These are phyloP conservation scores for Xanthorhoe spadicearia DNA, from an alignment of 2,888 invertebrate genomes.

Conservation along the genomic window DNA sequence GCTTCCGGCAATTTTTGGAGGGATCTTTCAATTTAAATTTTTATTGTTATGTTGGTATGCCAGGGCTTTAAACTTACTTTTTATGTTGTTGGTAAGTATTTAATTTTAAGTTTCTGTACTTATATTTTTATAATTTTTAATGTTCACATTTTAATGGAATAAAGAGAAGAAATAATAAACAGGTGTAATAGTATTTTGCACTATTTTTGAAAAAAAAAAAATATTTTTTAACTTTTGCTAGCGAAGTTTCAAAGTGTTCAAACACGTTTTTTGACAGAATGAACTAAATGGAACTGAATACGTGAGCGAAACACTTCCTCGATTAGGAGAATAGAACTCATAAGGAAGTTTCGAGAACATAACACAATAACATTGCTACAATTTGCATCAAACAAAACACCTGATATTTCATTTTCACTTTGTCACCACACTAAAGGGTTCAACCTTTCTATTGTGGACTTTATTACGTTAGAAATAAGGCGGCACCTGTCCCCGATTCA, in stretches of 20 bases:
- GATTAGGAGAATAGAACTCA: slow-evolving; percentile 15
- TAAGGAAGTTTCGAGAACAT: slow-evolving; percentile 11
- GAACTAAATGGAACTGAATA: not conserved
- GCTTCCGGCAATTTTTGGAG: slow-evolving; percentile 18
- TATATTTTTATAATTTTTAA: not conserved
- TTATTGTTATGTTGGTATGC: slow-evolving; percentile 16
- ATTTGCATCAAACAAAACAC: slow-evolving; percentile 41
- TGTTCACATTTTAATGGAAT: not conserved
- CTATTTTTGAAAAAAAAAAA: not conserved
- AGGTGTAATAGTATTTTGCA: not conserved
- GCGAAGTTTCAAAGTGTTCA: not conserved
- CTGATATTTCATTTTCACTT: slow-evolving; percentile 43
- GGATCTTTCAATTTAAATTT: slow-evolving; percentile 22
- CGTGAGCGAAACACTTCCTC: slow-evolving; percentile 8
- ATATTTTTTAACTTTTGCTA: not conserved
- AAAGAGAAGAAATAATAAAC: no score
- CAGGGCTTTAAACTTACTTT: not conserved
- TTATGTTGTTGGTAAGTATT: not conserved
- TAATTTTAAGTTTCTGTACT: not conserved
- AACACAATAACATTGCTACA: slow-evolving; percentile 36
- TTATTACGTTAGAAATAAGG: slow-evolving; percentile 18
- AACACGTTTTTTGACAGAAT: not conserved
- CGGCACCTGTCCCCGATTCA: slow-evolving; percentile 21
- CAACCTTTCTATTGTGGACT: slow-evolving; percentile 25
- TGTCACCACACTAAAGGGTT: slow-evolving; percentile 17